phyloP scores from a whole-genome alignment of 2,888 invertebrate genomes.

The Adelognathus sp. region DNA sequence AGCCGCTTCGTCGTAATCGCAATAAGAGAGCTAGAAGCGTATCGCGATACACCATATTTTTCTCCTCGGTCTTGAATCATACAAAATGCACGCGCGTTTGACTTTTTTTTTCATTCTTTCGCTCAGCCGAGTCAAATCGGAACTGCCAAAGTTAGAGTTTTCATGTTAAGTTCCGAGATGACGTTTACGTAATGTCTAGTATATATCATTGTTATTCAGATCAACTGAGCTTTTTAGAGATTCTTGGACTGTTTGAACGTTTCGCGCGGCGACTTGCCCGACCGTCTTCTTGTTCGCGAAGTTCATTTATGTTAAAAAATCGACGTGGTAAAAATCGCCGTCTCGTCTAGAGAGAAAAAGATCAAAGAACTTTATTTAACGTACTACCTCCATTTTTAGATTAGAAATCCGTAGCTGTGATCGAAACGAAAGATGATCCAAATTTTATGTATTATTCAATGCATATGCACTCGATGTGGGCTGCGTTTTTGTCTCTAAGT shows the following conservation, averaged over 20 bases:
- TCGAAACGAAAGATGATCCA: conserved; percentile 15
- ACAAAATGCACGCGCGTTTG: conserved; percentile 23
- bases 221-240: conserved; percentile 41
- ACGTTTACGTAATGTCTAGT: conserved; percentile 13
- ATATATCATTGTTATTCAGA: conserved; percentile 36
- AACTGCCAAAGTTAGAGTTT: conserved; percentile 73
- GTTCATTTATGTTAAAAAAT: not conserved
- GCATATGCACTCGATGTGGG: conserved; percentile 40
- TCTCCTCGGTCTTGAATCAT: not conserved
- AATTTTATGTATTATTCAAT: conserved; percentile 27
- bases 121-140: conserved; percentile 21
- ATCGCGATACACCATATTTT: not conserved
- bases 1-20: conserved; percentile 16
- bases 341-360: conserved; percentile 20
- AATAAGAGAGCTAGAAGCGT: conserved; percentile 2
- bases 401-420: conserved; percentile 27
- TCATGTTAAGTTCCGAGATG: conserved; percentile 35
- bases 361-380: conserved; percentile 29
- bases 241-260: conserved; percentile 32
- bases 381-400: conserved; percentile 53
- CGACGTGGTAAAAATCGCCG: not conserved
- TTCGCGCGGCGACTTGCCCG: not conserved
- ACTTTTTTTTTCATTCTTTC: conserved; percentile 8
- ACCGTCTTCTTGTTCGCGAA: not conserved
- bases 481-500: conserved; percentile 27